Conservation (phyloP, 2,113 vertebrate species). For the Myrmophylax atrothorax region DNA sequence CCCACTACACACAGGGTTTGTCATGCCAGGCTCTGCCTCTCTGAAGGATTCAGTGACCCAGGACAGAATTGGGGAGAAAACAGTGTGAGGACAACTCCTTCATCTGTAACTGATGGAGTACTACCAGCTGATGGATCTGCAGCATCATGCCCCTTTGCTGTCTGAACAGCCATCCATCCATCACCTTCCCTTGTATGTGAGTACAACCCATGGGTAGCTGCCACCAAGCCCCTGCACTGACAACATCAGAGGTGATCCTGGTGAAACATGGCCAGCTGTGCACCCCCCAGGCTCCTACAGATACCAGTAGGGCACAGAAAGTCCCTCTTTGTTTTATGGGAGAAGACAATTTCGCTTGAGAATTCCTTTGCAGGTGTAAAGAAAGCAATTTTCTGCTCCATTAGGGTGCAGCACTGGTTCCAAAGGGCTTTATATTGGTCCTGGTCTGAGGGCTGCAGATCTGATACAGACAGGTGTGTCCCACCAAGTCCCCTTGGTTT, state of each 20-base stretch:
- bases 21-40: neutral
- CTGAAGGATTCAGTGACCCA: neutral
- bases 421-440: neutral
- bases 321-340: neutral
- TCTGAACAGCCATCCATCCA: neutral
- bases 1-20: neutral
- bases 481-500: no score
- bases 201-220: neutral
- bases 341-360: neutral
- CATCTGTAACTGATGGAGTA: neutral
- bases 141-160: neutral
- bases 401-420: neutral
- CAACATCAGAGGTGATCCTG: neutral
- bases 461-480: fast-evolving
- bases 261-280: neutral
- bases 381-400: neutral
- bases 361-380: neutral
- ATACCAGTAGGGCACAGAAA: fast-evolving
- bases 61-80: neutral
- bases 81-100: neutral
- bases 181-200: neutral
- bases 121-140: neutral
- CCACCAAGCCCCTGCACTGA: neutral
- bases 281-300: neutral
- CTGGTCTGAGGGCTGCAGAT: neutral